phyloP scores from a whole-genome alignment of 2,797 vertebrate genomes.

The Eptatretus atami region DNA sequence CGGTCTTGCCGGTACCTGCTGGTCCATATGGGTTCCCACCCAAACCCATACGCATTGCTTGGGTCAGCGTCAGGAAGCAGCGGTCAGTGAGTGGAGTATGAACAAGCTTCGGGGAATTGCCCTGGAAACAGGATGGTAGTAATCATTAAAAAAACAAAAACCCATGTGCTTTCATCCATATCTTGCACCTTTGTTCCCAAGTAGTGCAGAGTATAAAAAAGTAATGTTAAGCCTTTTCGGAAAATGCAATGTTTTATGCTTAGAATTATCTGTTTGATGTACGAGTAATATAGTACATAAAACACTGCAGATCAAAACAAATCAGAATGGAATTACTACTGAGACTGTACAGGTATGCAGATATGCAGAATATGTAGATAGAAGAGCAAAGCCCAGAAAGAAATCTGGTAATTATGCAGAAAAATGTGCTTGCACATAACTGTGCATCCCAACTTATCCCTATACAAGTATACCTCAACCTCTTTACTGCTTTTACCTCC shows the following conservation, averaged over 20 bases:
- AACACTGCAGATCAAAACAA: background rate
- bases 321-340: conserved; percentile 6
- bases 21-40: conserved; percentile 92
- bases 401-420: too few relatives aligned
- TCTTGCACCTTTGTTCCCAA: background rate
- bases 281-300: conserved; percentile 7
- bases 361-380: too few relatives aligned
- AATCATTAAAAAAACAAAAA: background rate
- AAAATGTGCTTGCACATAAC: too few relatives aligned
- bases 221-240: background rate
- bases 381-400: too few relatives aligned
- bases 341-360: too few relatives aligned
- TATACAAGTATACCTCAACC: too few relatives aligned
- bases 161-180: background rate
- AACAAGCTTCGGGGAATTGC: conserved; percentile 65
- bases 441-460: too few relatives aligned
- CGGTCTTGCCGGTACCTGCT: conserved; percentile 84
- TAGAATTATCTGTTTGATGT: background rate
- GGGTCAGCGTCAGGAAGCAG: conserved; percentile 80
- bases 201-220: background rate
- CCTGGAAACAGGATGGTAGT: conserved; percentile 19
- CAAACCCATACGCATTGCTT: conserved; percentile 84
- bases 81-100: conserved; percentile 87
- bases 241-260: background rate
- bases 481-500: too few relatives aligned